Base-by-base conservation (phyloP, 2,888 invertebrate species). In the Acronicta leporina region DNA sequence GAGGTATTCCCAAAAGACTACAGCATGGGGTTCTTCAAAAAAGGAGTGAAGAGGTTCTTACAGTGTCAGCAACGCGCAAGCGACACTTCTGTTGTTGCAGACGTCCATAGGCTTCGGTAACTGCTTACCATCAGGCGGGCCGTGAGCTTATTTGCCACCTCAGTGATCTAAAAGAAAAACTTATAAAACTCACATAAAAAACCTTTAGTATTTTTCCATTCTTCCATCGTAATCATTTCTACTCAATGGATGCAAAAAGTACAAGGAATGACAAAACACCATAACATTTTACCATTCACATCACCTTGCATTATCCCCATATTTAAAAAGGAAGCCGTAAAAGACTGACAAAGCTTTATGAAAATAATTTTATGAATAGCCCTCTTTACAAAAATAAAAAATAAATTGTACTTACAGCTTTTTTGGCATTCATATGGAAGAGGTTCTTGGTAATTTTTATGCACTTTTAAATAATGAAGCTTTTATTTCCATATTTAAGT, bases 351-450 rank as follows among this genome's bases (percentile, higher is more conserved):
- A 73, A 66, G 74, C 16, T 48, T 73, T 56, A 66, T 49, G 48
- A 53, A 69, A 62, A 73, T 60, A 20, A 63, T 62, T 59, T 67
- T 55, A 48, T 69, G 74, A 73, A 73, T 58, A 56, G 61, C 9
- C 40, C 10, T 44, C 42, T 20, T 57, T 43, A 46, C 25, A 50
- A 54, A 61, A 64, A 46, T 45, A 49, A 10, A 54, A 49, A 35
- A 27, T 33, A 58, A 46, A 58, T 45, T 50, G 42, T 33, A 33
- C 9, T 9, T 30, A 48, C 52, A 55, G 47, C 11, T 55, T 62
- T 56, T 73, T 74, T 47, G 65, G 63, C 27, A 48, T 52, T 76
- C 46, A 33, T 33, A 35, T 52, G 42, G 40, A n/a, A 47, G 43
- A 63, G 51, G 41, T 11, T 6, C 42, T 60, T 54, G 38, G 43